A percentile compares a stretch with the other conserved stretches of the same genome.
Evolutionary conservation across 2,113 vertebrate genomes (phyloP).

Genomic region (Anhinga rufa): DNA sequence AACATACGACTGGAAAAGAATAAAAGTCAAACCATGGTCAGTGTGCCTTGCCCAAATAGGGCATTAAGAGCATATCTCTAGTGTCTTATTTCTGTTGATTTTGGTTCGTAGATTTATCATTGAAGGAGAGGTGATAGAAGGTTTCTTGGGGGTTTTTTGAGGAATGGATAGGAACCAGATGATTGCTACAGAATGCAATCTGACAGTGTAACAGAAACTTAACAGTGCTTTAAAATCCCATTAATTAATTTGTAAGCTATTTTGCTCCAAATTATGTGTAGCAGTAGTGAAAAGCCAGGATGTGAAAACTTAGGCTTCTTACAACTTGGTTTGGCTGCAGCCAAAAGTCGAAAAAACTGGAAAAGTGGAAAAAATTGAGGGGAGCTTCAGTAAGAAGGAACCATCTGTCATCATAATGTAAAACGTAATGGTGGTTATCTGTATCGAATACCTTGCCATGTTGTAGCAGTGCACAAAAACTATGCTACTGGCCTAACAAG

Average conservation of each 20-base stretch:
- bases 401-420: not conserved
- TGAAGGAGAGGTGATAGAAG: not conserved
- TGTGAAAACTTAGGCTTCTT: not conserved
- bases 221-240: not conserved
- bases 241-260: not conserved
- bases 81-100: not conserved
- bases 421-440: not conserved
- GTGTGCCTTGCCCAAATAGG: not conserved
- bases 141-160: not conserved
- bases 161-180: not conserved
- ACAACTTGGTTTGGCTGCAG: not conserved
- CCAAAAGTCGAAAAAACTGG: not conserved
- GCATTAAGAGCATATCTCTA: not conserved
- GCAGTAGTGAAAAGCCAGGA: not conserved
- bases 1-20: not conserved
- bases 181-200: not conserved
- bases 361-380: not conserved
- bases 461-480: not conserved
- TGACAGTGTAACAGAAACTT: not conserved
- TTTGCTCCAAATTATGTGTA: not conserved
- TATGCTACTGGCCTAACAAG: not conserved
- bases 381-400: not conserved
- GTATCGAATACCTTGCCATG: fast-evolving
- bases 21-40: not conserved
- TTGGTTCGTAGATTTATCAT: not conserved